Evolutionary conservation across 2,888 invertebrate species (phyloP).

Genomic region (Fragum whitleyi): DNA sequence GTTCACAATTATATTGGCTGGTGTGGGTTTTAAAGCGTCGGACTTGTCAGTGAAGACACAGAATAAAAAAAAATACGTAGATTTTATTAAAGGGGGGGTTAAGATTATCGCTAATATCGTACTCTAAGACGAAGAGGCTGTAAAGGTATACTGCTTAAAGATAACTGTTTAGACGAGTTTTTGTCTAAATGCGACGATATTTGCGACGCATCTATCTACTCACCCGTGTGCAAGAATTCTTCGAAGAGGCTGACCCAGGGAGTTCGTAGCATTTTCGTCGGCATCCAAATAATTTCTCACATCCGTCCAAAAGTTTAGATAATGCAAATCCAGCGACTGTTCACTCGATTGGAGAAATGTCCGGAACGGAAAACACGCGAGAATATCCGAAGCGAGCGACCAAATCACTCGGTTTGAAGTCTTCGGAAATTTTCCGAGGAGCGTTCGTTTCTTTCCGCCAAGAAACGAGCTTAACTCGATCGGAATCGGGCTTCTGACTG

Average conservation of each 20-base stretch:
- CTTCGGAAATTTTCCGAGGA: constrained; percentile 54
- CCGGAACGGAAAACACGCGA: constrained; percentile 67
- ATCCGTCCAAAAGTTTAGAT: constrained; percentile 72
- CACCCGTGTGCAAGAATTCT: constrained; percentile 55
- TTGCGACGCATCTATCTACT: no score
- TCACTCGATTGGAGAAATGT: constrained; percentile 52
- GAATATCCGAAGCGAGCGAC: constrained; percentile 67
- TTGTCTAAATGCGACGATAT: no score
- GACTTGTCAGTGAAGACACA: no score
- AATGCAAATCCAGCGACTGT: constrained; percentile 46
- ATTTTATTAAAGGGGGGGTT: no score
- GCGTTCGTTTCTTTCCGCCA: constrained; percentile 60
- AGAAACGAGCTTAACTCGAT: constrained; percentile 62
- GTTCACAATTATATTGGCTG: no score
- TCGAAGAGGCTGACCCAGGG: constrained; percentile 56
- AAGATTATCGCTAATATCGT: no score
- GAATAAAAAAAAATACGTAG: no score
- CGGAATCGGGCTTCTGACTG: constrained; percentile 50
- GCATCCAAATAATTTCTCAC: constrained; percentile 68
- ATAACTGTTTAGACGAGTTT: no score
- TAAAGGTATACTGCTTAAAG: no score
- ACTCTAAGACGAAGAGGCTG: no score
- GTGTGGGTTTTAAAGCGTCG: no score
- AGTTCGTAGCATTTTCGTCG: constrained; percentile 62
- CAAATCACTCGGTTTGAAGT: constrained; percentile 57